These are phyloP conservation scores for Epicampocera succincta DNA, from an alignment of 2,888 invertebrate species.

Conservation along the genomic window DNA sequence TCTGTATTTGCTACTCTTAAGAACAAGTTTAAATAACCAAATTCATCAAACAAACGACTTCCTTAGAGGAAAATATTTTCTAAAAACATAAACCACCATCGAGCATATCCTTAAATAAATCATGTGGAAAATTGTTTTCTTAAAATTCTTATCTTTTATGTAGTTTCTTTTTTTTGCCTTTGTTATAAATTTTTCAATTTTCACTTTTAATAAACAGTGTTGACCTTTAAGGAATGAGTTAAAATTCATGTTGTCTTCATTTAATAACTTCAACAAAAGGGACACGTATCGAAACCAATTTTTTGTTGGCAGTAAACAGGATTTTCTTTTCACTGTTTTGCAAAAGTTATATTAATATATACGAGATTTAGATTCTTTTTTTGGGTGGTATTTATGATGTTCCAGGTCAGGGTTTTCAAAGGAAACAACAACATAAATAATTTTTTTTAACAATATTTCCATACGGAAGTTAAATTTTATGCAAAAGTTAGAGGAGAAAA, in stretches of 20 bases:
- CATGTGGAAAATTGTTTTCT: slow-evolving; percentile 39
- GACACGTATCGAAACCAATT: background rate
- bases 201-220: background rate
- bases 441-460: no score
- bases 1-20: no score
- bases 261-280: slow-evolving; percentile 17
- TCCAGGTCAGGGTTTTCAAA: background rate
- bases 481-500: no score
- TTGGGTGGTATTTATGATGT: background rate
- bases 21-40: no score
- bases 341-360: background rate
- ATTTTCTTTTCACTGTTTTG: background rate
- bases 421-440: no score
- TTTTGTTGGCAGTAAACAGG: background rate
- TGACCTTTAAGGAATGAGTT: background rate
- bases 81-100: no score
- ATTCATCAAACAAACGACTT: no score
- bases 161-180: background rate
- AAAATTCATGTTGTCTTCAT: slow-evolving; percentile 6
- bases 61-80: no score
- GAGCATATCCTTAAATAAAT: slow-evolving; percentile 1
- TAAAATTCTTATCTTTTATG: background rate
- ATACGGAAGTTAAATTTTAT: no score
- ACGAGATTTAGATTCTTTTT: no score
- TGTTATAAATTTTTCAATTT: slow-evolving; percentile 3